phyloP scores from a whole-genome alignment of 2,113 vertebrate genomes.

The Urocolius indicus region DNA sequence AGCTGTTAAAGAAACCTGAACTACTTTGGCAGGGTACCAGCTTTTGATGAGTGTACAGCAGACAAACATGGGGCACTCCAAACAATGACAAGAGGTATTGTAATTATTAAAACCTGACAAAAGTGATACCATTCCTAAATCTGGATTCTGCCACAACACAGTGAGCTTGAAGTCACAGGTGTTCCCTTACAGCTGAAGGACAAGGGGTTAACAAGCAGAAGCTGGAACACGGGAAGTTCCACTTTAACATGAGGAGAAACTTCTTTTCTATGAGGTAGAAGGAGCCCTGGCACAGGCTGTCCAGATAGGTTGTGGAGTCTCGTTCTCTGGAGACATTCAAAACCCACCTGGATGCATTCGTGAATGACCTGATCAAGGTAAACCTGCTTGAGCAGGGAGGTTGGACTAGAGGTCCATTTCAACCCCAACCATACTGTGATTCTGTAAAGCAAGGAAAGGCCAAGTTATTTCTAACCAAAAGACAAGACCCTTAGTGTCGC shows the following conservation, averaged over 20 bases:
- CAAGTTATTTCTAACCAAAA: neutral
- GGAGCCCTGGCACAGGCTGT: too few species aligned
- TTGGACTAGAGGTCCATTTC: too few species aligned
- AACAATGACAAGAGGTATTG: neutral
- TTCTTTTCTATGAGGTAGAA: too few species aligned
- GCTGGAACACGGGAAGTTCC: too few species aligned
- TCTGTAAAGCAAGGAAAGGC: neutral
- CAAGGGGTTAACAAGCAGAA: too few species aligned
- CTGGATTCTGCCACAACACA: neutral
- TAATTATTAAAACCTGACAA: neutral
- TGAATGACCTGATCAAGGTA: too few species aligned
- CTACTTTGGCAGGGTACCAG: neutral
- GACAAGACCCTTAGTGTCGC: neutral
- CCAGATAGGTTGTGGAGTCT: too few species aligned
- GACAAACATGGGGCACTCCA: neutral
- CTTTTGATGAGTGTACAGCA: neutral
- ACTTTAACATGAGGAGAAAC: too few species aligned
- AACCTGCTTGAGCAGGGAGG: too few species aligned
- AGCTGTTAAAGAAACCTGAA: slow-evolving; percentile 38
- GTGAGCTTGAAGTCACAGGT: neutral
- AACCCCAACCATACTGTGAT: too few species aligned
- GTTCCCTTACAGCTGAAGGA: slow-evolving; percentile 54
- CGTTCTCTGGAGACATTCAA: too few species aligned
- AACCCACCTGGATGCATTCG: too few species aligned
- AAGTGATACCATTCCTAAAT: neutral